Conservation (phyloP, 2,113 vertebrate genomes). For the Toxotes jaculatrix region DNA sequence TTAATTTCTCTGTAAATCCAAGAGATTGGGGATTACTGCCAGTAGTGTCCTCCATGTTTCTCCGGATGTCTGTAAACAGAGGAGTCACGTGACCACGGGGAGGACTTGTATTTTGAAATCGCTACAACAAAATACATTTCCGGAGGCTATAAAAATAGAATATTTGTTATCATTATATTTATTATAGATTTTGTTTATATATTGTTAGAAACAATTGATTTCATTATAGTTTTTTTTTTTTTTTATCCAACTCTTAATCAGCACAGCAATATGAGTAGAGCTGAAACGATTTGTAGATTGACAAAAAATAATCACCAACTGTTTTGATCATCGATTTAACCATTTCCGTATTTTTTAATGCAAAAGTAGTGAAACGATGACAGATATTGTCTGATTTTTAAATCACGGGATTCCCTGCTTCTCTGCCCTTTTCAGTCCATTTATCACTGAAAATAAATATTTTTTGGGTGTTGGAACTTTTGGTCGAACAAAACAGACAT, state of each 20-base stretch:
- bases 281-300: not conserved
- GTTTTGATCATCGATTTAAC: not conserved
- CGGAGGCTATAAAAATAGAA: slow-evolving; percentile 6
- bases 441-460: too few species aligned
- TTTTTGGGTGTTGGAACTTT: too few species aligned
- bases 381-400: too few species aligned
- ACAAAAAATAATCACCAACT: not conserved
- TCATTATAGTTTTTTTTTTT: not conserved
- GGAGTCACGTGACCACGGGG: slow-evolving; percentile 86
- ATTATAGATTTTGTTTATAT: not conserved
- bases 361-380: too few species aligned
- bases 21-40: slow-evolving; percentile 84
- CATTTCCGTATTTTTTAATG: not conserved
- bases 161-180: too few species aligned
- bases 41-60: slow-evolving; percentile 85
- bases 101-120: slow-evolving; percentile 60
- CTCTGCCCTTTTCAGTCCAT: too few species aligned
- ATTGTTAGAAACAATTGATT: not conserved
- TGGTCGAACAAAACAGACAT: too few species aligned
- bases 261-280: too few species aligned
- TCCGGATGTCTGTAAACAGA: slow-evolving; percentile 87
- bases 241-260: too few species aligned
- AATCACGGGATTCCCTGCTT: too few species aligned
- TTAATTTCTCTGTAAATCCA: slow-evolving; percentile 84
- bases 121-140: slow-evolving; percentile 11